Percentiles rank a stretch among this genome's conserved stretches.
Evolutionary conservation across 2,113 vertebrate species (phyloP).

Genomic region (Pluvianellus socialis): DNA sequence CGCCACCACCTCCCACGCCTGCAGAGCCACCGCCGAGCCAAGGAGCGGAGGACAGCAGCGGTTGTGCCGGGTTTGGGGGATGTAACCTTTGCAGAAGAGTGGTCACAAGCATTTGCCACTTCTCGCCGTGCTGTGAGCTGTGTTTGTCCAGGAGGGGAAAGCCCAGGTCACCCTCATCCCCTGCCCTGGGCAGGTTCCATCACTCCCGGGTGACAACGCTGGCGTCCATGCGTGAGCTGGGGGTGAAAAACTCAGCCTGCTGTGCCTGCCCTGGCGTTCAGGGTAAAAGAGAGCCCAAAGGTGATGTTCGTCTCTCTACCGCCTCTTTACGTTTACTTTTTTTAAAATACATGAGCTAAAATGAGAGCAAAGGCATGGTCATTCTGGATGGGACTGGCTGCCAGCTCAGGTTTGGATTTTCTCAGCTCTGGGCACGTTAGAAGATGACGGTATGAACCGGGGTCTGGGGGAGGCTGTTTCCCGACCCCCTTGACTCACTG

Average conservation of each 20-base stretch:
- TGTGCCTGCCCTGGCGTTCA: not conserved
- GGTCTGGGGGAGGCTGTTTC: fast-evolving
- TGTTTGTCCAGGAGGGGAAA: not conserved
- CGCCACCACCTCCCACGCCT: fast-evolving
- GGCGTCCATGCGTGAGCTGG: not conserved
- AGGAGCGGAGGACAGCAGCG: not conserved
- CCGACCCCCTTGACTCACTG: fast-evolving
- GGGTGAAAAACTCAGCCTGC: not conserved
- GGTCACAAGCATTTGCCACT: fast-evolving
- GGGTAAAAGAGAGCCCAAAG: not conserved
- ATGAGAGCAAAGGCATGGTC: not conserved
- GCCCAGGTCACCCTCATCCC: not conserved
- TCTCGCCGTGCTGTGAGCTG: fast-evolving
- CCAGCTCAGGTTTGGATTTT: too few species aligned
- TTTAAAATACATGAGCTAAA: not conserved
- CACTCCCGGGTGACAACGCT: fast-evolving
- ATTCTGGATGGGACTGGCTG: not conserved
- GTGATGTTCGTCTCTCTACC: not conserved
- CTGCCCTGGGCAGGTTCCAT: not conserved
- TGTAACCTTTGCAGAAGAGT: not conserved
- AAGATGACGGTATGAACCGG: not conserved
- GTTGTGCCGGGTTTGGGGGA: fast-evolving
- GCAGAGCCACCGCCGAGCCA: not conserved
- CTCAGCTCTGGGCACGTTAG: not conserved
- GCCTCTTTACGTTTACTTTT: not conserved